Conservation (phyloP, 2,888 invertebrate genomes). For the Dascillus cervinus region DNA sequence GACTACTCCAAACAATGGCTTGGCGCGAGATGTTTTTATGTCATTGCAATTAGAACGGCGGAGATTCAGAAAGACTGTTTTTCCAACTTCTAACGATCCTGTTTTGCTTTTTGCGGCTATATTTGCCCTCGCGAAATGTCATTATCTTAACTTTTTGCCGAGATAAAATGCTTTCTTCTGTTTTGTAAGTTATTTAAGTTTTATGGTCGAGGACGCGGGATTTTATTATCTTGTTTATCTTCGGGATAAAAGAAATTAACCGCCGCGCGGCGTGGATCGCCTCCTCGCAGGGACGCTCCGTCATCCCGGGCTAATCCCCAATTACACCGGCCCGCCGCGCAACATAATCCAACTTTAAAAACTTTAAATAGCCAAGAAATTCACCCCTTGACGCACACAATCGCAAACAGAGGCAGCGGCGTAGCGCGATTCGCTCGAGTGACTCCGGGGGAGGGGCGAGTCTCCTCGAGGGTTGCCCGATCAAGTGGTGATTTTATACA, state of each 20-base stretch:
- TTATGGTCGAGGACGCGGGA: not conserved
- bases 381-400: constrained; percentile 29
- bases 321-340: constrained; percentile 19
- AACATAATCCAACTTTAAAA: constrained; percentile 28
- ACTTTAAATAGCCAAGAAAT: constrained; percentile 30
- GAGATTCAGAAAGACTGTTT: constrained; percentile 37
- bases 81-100: constrained; percentile 33
- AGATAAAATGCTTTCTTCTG: constrained; percentile 27
- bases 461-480: constrained; percentile 27
- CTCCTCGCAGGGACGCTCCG: constrained; percentile 12
- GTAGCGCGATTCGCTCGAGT: constrained; percentile 39
- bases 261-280: constrained; percentile 10
- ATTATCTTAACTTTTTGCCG: constrained; percentile 31
- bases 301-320: constrained; percentile 19
- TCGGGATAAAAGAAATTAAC: constrained; percentile 1
- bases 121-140: constrained; percentile 33
- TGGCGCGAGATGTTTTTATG: constrained; percentile 40
- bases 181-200: constrained; percentile 5
- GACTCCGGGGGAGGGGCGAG: constrained; percentile 31
- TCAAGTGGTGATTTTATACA: constrained; percentile 35
- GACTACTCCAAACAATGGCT: constrained; percentile 44
- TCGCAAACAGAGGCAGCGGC: constrained; percentile 36
- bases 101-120: constrained; percentile 28
- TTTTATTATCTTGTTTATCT: too few relatives aligned
- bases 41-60: constrained; percentile 40